Evolutionary conservation across 2,888 invertebrate genomes (phyloP).

Genomic region (Heliconius ismenius): DNA sequence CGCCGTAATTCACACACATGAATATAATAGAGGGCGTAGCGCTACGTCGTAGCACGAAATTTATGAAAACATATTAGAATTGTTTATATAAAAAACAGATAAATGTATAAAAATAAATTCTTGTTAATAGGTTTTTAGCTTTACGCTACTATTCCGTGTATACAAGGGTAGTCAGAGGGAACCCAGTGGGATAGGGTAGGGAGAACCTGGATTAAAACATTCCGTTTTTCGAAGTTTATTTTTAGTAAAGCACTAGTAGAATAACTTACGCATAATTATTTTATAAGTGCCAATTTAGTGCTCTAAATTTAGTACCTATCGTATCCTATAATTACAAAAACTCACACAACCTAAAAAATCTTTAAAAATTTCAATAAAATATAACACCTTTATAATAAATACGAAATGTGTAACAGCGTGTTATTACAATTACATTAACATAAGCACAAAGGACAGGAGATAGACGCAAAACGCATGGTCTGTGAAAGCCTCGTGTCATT

Average conservation of each 20-base stretch:
- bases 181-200: too few relatives aligned
- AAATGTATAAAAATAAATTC: not conserved
- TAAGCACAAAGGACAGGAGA: slow-evolving; percentile 44
- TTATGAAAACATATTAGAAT: slow-evolving; percentile 19
- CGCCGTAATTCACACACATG: slow-evolving; percentile 63
- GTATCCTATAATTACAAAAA: not conserved
- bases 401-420: not conserved
- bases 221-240: not conserved
- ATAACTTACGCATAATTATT: too few relatives aligned
- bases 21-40: slow-evolving; percentile 38
- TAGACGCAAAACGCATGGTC: slow-evolving; percentile 65
- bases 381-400: not conserved
- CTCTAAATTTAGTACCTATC: not conserved
- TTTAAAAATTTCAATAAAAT: not conserved
- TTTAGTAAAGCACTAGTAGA: too few relatives aligned
- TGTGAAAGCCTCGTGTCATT: slow-evolving; percentile 62
- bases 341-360: not conserved
- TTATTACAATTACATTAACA: slow-evolving; percentile 16
- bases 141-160: too few relatives aligned
- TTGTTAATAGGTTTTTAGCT: not conserved
- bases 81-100: slow-evolving; percentile 3
- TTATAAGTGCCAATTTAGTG: too few relatives aligned
- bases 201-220: too few relatives aligned
- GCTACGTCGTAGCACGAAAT: slow-evolving; percentile 29
- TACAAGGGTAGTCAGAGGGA: too few relatives aligned